phyloP scores from a whole-genome alignment of 2,888 invertebrate genomes.

The Papilio gigon region DNA sequence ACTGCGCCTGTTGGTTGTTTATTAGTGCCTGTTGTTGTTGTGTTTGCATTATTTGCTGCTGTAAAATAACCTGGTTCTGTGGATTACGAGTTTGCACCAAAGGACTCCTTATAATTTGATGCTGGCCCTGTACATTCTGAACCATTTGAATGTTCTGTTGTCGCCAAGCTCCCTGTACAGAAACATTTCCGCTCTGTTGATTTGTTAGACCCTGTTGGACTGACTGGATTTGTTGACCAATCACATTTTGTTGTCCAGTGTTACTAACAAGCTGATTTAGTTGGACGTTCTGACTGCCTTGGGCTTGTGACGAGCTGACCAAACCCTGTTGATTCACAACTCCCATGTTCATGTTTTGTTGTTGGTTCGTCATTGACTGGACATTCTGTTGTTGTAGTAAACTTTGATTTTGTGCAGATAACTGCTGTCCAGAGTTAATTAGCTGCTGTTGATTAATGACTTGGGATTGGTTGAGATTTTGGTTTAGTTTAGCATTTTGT shows the following conservation, averaged over 20 bases:
- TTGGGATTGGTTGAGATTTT: constrained; percentile 72
- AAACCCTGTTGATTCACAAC: constrained; percentile 72
- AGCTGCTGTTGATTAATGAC: constrained; percentile 75
- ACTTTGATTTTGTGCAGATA: constrained; percentile 69
- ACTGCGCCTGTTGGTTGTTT: constrained; percentile 73
- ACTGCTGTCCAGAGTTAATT: constrained; percentile 78
- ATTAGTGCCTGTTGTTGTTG: constrained; percentile 76
- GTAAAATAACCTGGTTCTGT: constrained; percentile 80
- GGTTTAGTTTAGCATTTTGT: constrained; percentile 77
- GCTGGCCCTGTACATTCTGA: constrained; percentile 79
- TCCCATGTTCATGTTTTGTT: constrained; percentile 76
- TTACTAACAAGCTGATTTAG: constrained; percentile 75
- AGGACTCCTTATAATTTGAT: constrained; percentile 77
- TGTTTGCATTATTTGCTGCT: constrained; percentile 83
- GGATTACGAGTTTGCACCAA: constrained; percentile 75
- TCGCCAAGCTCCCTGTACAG: constrained; percentile 73
- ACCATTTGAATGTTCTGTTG: constrained; percentile 81
- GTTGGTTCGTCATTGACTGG: constrained; percentile 72
- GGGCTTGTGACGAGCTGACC: constrained; percentile 70
- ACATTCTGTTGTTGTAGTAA: constrained; percentile 75
- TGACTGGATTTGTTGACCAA: constrained; percentile 78
- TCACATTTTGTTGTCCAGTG: constrained; percentile 66
- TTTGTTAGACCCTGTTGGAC: constrained; percentile 76
- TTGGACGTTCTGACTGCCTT: constrained; percentile 67
- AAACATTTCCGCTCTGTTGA: constrained; percentile 66